Evolutionary conservation across 2,888 invertebrate genomes (phyloP), one percentile per base, ranked within the genome.

Genomic region (Meghimatium bilineatum): DNA sequence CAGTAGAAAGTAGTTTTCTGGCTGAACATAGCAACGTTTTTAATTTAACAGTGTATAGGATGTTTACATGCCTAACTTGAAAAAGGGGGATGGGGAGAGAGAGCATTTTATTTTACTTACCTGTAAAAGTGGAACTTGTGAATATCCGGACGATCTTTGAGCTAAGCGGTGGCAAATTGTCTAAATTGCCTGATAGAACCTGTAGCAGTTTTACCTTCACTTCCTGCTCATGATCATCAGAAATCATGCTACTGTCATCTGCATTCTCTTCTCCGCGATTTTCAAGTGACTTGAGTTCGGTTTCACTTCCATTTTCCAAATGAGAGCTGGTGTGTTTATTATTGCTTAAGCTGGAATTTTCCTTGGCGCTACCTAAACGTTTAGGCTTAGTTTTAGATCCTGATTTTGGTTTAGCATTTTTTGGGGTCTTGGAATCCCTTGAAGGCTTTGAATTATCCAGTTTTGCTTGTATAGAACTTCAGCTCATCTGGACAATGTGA

Each of bases 141-240:
- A 99, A 99, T 90, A 99, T 99, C 89, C 99, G 95, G 49, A 99
- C 99, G 92, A 99, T 98, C 95, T 98, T 99, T 67, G 99, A 99
- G 94, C 98, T 97, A 87, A 99, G 97, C 0, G 98, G 97, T 0
- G 99, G 99, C 89, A 99, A 94, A 78, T 96, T 96, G 93, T 97
- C 96, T 63, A 93, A 85, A 38, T 83, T 87, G 3, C 91, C 91
- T 0, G 87, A 77, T 44, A 91, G 80, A 6, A 91, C 91, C n/a
- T 86, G 80, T n/a, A 85, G 79, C 44, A 91, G 77, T 72, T 90
- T 90, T 69, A 84, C 82, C 44, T 80, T 85, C 76, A 87, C 85
- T 75, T 90, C 90, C 71, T 87, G 82, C 38, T 90, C 90, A 69
- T 89, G 88, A 14, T 89, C 86, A 10, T 85, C 83, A 23, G 86